Evolutionary conservation across 1,140 invertebrate genomes (phyloP).

Genomic region (Solenopsis invicta): DNA sequence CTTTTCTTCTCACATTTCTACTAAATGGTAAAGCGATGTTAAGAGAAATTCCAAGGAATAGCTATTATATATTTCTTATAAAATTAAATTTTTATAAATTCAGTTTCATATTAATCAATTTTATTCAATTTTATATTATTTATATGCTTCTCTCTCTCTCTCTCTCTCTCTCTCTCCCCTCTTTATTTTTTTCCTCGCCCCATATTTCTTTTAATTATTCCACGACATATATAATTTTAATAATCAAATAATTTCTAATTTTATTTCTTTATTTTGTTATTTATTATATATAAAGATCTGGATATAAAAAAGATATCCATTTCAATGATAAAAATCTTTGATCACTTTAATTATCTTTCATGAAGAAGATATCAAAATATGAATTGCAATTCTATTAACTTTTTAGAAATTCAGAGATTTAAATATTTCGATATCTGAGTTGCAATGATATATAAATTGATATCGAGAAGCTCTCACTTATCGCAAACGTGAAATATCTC

Average conservation of each 20-base stretch:
- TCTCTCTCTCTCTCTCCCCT: no score
- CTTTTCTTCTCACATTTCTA: slow-evolving; percentile 65
- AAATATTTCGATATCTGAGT: neutral
- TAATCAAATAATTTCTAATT: neutral
- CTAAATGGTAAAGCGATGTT: neutral
- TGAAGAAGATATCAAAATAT: neutral
- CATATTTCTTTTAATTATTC: neutral
- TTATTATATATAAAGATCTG: neutral
- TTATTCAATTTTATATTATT: neutral
- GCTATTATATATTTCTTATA: neutral
- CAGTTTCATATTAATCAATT: neutral
- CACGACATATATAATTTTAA: neutral
- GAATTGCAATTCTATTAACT: neutral
- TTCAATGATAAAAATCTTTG: neutral
- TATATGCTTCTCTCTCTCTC: neutral
- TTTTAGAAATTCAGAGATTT: neutral
- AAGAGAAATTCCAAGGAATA: neutral
- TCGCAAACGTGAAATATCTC: slow-evolving; percentile 47
- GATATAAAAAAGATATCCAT: neutral
- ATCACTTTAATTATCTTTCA: neutral
- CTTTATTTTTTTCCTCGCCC: no score
- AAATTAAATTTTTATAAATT: neutral
- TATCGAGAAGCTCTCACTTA: slow-evolving; percentile 27
- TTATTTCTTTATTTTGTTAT: neutral
- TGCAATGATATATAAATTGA: slow-evolving; percentile 11